These are phyloP conservation scores for Hycleus phaleratus DNA, from an alignment of 1,140 invertebrate species.

Conservation along the genomic window DNA sequence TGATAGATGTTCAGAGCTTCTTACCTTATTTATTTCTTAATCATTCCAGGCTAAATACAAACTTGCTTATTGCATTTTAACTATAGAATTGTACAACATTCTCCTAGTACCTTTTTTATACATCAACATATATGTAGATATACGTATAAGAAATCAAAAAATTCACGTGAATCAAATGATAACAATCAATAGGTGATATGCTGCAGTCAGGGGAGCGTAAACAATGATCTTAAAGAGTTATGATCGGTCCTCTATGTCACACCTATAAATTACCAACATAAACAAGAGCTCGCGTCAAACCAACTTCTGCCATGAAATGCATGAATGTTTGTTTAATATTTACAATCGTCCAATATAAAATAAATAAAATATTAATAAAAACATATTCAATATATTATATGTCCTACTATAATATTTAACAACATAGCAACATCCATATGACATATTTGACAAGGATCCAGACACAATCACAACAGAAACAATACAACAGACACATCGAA, in stretches of 20 bases:
- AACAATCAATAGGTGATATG: slow-evolving; percentile 11
- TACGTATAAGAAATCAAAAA: background rate
- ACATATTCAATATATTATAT: background rate
- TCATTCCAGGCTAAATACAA: slow-evolving; percentile 10
- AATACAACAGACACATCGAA: background rate
- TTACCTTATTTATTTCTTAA: slow-evolving; percentile 16
- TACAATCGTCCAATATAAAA: slow-evolving; percentile 16
- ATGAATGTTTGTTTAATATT: slow-evolving; percentile 22
- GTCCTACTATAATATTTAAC: background rate
- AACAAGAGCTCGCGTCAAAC: slow-evolving; percentile 16
- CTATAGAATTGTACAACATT: background rate
- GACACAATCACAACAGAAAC: slow-evolving; percentile 1
- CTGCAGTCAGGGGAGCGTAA: slow-evolving; percentile 9
- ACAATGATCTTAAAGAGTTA: slow-evolving; percentile 15
- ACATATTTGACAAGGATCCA: background rate
- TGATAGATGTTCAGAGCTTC: slow-evolving; percentile 15
- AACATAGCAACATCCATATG: no score
- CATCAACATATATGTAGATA: no score
- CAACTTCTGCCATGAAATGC: slow-evolving; percentile 21
- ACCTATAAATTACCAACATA: slow-evolving; percentile 16
- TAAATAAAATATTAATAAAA: slow-evolving; percentile 2
- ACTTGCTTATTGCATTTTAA: slow-evolving; percentile 14
- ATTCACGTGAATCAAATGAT: slow-evolving; percentile 6
- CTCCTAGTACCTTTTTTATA: background rate
- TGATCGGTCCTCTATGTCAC: slow-evolving; percentile 20